Evolutionary conservation across 2,888 invertebrate species (phyloP), one percentile per base, ranked within the genome.

Genomic region (Podabrus alpinus): DNA sequence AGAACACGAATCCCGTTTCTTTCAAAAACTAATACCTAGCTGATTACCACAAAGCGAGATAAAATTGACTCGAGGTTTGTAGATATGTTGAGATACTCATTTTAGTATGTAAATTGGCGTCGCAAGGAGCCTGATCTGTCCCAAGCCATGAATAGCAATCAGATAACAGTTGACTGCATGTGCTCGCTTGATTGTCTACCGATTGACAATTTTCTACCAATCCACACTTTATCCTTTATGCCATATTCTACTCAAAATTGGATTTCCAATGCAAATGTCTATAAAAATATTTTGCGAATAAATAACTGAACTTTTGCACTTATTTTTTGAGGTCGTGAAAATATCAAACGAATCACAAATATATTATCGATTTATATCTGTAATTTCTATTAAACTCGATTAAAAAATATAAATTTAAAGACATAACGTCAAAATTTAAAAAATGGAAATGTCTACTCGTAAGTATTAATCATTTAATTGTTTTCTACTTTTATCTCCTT

Each of bases 81-180:
- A 83, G 84, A 84, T 84, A 84, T 84, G 84, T 85, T 78, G 79
- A 81, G 78, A 80, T 79, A 77, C 80, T 82, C 81, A 83, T 83
- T 87, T 86, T 86, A 85, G 85, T 86, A 87, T 87, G 87, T 85
- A 86, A 87, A 87, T 87, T 84, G 83, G 79, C 81, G 82, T 83
- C 85, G 85, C 85, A 86, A 86, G 85, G 85, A 85, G 85, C 81
- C 83, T 81, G 82, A 84, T 84, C 84, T 83, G 86, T 87, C 87
- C 87, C 87, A 87, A 80, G 84, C 87, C 87, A 87, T 87, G 87
- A 87, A 87, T 87, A 87, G 81, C 86, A 87, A 83, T 82, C 81
- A 78, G 80, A 77, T 79, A 80, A 80, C 81, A 78, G 80, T 81
- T 81, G 81, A 86, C 84, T 84, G 84, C 82, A 81, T 82, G 82